Evolutionary conservation across 1,140 invertebrate genomes (phyloP).

Genomic region (Globodera ellingtonae): DNA sequence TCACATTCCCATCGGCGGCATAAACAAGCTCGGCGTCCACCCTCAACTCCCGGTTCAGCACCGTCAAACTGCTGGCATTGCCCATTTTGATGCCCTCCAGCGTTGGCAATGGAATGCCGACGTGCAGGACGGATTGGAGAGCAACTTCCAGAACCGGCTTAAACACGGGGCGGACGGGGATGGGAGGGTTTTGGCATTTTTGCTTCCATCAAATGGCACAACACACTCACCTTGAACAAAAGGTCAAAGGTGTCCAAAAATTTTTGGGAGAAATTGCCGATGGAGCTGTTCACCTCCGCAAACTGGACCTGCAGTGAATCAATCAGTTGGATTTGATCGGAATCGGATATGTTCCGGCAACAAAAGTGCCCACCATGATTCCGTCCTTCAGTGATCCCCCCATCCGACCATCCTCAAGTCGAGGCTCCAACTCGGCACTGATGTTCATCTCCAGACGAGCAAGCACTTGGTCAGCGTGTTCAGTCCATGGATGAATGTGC

Average conservation of each 20-base stretch:
- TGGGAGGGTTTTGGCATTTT: too few species aligned
- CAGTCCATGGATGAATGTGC: conserved; percentile 40
- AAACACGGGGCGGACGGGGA: conserved; percentile 28
- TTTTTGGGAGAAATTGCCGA: conserved; percentile 43
- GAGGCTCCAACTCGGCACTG: background rate
- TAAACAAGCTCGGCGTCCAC: conserved; percentile 8
- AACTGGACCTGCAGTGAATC: conserved; percentile 20
- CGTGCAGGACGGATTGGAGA: conserved; percentile 35
- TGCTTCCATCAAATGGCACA: too few species aligned
- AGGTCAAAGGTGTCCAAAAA: conserved; percentile 36
- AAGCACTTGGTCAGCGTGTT: conserved; percentile 35
- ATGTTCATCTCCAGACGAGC: conserved; percentile 43
- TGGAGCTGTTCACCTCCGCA: conserved; percentile 26
- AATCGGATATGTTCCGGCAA: background rate
- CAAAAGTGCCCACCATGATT: conserved; percentile 27
- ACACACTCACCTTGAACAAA: background rate
- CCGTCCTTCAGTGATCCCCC: conserved; percentile 29
- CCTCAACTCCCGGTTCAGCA: conserved; percentile 11
- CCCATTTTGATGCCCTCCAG: conserved; percentile 47
- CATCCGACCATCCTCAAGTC: background rate
- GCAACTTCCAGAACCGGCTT: conserved; percentile 38
- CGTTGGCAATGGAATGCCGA: conserved; percentile 49
- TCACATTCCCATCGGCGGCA: background rate
- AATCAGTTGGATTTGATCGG: background rate
- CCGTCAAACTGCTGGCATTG: conserved; percentile 34